Conservation (phyloP, 1,140 invertebrate species). For the Temnothorax nylanderi region DNA sequence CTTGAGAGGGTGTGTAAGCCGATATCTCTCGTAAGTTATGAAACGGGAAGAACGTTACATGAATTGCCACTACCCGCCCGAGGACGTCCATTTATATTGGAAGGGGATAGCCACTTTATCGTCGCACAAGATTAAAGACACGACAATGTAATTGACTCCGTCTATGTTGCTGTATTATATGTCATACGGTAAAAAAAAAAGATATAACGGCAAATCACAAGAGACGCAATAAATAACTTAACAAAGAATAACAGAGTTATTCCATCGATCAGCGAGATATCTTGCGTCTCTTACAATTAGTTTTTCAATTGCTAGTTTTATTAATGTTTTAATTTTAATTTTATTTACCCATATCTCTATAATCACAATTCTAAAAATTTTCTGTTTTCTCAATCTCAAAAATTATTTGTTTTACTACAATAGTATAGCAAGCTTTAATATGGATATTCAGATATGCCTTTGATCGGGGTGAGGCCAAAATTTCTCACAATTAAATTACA, state of each 20-base stretch:
- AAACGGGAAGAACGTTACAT: slow-evolving; percentile 37
- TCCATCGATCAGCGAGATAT: not conserved
- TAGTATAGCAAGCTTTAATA: too few relatives aligned
- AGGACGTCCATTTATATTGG: slow-evolving; percentile 48
- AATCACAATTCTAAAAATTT: too few relatives aligned
- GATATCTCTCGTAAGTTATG: slow-evolving; percentile 46
- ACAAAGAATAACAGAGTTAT: not conserved
- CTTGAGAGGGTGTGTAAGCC: slow-evolving; percentile 13
- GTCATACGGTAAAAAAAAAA: slow-evolving; percentile 30
- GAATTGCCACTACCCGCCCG: slow-evolving; percentile 37
- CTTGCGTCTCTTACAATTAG: not conserved
- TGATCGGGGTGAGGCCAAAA: too few relatives aligned
- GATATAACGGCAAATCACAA: not conserved
- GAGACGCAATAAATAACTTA: not conserved
- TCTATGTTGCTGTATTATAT: not conserved
- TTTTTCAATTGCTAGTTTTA: not conserved
- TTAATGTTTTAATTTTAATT: not conserved
- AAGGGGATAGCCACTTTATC: slow-evolving; percentile 50
- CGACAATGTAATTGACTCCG: slow-evolving; percentile 34
- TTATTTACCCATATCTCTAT: not conserved
- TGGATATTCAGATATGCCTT: too few relatives aligned
- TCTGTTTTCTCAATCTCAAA: too few relatives aligned
- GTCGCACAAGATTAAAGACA: slow-evolving; percentile 44
- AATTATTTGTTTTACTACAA: too few relatives aligned
- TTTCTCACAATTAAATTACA: too few relatives aligned